phyloP scores from a whole-genome alignment of 2,113 vertebrate genomes.

The Myotis brandtii region DNA sequence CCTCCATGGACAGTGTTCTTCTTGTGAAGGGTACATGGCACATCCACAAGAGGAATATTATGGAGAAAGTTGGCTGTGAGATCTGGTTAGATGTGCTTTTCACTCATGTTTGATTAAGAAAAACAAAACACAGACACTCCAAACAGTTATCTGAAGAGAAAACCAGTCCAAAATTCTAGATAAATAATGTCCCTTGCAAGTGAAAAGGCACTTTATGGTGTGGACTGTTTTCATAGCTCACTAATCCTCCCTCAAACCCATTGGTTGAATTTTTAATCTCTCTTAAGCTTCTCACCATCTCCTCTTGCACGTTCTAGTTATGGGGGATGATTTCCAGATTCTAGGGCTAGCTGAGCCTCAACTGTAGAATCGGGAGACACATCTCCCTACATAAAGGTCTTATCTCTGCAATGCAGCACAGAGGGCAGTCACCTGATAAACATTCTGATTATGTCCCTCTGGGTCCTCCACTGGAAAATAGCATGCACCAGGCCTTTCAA shows the following conservation, averaged over 20 bases:
- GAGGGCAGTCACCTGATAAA: not conserved
- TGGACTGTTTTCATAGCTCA: not conserved
- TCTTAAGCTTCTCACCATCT: not conserved
- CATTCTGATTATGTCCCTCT: not conserved
- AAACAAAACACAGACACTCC: not conserved
- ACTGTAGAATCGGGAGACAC: not conserved
- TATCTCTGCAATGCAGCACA: not conserved
- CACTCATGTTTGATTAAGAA: not conserved
- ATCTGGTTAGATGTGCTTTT: constrained; percentile 12
- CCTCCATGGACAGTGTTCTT: not conserved
- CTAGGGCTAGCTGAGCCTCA: not conserved
- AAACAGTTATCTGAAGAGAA: not conserved
- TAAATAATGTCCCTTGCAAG: not conserved
- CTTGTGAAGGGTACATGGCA: not conserved
- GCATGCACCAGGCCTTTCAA: fast-evolving
- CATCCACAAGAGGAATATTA: not conserved
- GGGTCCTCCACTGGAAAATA: not conserved
- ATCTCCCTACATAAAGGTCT: not conserved
- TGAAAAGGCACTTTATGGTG: not conserved
- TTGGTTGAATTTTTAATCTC: not conserved
- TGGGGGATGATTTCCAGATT: not conserved
- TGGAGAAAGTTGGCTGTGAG: not conserved
- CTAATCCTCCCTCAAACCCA: not conserved
- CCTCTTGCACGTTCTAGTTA: not conserved
- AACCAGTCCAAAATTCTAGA: not conserved